Evolutionary conservation across 2,113 vertebrate genomes (phyloP).

Genomic region (Lepus timidus): DNA sequence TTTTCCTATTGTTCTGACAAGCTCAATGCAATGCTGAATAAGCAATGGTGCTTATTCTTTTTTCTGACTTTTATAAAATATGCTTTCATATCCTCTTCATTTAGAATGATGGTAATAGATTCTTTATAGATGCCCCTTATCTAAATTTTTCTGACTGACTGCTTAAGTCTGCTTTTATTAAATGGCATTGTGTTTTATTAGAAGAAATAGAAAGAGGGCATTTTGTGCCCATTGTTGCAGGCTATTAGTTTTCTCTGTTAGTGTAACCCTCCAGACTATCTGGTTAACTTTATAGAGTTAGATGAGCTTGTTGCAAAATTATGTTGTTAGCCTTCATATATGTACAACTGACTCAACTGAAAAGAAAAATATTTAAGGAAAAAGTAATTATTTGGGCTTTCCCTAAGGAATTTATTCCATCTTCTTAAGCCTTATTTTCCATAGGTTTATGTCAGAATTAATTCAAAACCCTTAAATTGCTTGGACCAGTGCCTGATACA

Average conservation of each 20-base stretch:
- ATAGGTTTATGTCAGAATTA: background rate
- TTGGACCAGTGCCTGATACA: background rate
- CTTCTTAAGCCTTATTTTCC: background rate
- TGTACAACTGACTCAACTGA: background rate
- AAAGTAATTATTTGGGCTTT: background rate
- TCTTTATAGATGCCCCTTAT: background rate
- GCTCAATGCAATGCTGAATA: background rate
- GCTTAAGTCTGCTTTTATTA: background rate
- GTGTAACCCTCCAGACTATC: background rate
- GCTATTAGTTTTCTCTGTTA: slow-evolving; percentile 56
- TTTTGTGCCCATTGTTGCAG: slow-evolving; percentile 67
- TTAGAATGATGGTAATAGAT: background rate
- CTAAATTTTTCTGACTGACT: background rate
- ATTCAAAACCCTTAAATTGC: background rate
- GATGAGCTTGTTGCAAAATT: background rate
- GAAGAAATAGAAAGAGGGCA: slow-evolving; percentile 67
- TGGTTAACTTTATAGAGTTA: background rate
- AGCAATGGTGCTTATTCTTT: background rate
- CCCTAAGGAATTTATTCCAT: background rate
- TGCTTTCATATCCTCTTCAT: background rate
- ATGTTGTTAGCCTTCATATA: background rate
- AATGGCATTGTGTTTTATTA: background rate
- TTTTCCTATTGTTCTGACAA: background rate
- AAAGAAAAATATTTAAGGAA: background rate
- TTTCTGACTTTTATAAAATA: background rate